A percentile compares a stretch with the other conserved stretches of the same genome.
Evolutionary conservation across 2,888 invertebrate genomes (phyloP).

Genomic region (Carpatolechia fugitivella): DNA sequence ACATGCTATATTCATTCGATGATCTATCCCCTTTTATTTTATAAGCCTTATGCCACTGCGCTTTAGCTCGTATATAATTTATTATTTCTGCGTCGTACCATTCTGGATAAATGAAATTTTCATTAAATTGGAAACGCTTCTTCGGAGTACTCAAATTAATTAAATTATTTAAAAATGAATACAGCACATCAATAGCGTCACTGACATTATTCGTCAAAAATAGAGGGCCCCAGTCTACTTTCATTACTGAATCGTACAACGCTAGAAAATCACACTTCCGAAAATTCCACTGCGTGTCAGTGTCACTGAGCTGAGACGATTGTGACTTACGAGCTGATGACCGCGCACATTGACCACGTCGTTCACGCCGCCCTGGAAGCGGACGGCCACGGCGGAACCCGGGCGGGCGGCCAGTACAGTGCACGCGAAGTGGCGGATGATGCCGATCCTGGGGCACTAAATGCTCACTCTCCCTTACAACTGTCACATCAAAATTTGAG

Average conservation of each 20-base stretch:
- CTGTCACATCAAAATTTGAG: background rate
- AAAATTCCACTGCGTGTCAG: background rate
- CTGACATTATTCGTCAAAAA: background rate
- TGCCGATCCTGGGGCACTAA: background rate
- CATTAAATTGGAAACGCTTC: slow-evolving; percentile 13
- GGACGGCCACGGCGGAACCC: too few species aligned
- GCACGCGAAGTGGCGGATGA: background rate
- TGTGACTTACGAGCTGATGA: too few species aligned
- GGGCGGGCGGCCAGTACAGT: background rate
- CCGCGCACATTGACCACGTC: too few species aligned
- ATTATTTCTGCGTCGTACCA: too few species aligned
- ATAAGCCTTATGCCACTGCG: too few species aligned
- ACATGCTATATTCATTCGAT: too few species aligned
- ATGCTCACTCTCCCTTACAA: background rate
- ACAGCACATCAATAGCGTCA: slow-evolving; percentile 13
- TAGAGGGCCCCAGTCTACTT: background rate
- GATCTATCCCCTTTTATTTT: too few species aligned
- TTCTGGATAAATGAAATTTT: slow-evolving; percentile 21
- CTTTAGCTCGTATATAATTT: too few species aligned
- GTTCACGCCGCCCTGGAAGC: too few species aligned
- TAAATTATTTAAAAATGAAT: slow-evolving; percentile 12
- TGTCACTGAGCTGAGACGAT: background rate
- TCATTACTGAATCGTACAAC: background rate
- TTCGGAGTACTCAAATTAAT: slow-evolving; percentile 19
- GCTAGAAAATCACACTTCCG: background rate